Percentiles rank a stretch among this genome's conserved stretches.
Evolutionary conservation across 2,888 invertebrate species (phyloP).

Genomic region (Dastarcus helophoroides): DNA sequence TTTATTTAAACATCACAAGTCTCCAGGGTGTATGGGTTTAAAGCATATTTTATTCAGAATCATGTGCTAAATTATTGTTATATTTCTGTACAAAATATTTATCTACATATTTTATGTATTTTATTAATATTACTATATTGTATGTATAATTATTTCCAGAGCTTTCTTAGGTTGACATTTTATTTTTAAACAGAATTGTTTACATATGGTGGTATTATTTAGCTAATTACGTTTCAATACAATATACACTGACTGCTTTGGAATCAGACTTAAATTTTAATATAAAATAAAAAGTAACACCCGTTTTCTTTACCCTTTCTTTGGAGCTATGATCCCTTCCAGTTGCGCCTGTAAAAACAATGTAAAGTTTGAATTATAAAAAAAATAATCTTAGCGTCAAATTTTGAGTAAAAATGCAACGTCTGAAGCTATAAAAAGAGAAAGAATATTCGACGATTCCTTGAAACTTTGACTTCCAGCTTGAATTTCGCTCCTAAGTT

Average conservation of each 20-base stretch:
- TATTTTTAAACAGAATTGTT: constrained; percentile 12
- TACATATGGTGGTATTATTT: constrained; percentile 18
- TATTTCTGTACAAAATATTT: constrained; percentile 34
- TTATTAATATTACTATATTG: constrained; percentile 21
- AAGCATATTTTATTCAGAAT: constrained; percentile 17
- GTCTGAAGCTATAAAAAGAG: no score
- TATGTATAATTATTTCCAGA: constrained; percentile 20
- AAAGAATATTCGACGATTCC: no score
- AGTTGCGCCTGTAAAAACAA: constrained; percentile 63
- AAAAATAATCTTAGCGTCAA: not conserved
- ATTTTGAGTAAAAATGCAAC: not conserved
- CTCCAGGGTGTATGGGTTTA: constrained; percentile 28
- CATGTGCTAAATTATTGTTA: constrained; percentile 30
- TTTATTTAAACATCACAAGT: constrained; percentile 4
- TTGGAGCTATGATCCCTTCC: constrained; percentile 89
- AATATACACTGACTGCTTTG: constrained; percentile 22
- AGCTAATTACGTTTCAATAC: constrained; percentile 16
- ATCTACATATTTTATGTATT: constrained; percentile 27
- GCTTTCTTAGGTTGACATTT: constrained; percentile 13
- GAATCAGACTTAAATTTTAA: constrained; percentile 23
- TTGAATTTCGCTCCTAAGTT: no score
- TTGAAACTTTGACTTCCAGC: no score
- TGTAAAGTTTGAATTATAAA: constrained; percentile 1
- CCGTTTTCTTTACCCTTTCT: constrained; percentile 50
- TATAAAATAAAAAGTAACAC: constrained; percentile 18